Percentiles rank a stretch among this genome's conserved stretches.
Evolutionary conservation across 2,888 invertebrate genomes (phyloP).

Genomic region (Monoplex corrugatus): DNA sequence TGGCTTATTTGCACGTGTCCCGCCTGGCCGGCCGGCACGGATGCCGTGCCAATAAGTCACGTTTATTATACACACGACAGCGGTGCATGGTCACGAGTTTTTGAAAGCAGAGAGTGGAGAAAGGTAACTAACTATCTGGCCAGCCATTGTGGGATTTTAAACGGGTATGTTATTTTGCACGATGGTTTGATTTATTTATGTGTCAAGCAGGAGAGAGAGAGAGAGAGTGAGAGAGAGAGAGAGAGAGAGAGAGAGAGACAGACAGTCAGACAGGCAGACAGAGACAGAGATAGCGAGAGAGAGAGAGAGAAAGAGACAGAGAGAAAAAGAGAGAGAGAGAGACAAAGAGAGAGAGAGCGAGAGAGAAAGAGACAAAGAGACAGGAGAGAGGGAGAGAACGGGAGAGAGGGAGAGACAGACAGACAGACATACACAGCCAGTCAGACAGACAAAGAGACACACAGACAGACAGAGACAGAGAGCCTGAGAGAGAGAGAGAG

Average conservation of each 20-base stretch:
- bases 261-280: not conserved
- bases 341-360: not conserved
- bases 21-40: not conserved
- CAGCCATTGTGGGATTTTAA: not conserved
- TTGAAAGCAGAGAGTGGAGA: not conserved
- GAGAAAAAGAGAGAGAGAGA: not conserved
- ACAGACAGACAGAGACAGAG: no score
- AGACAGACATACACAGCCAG: not conserved
- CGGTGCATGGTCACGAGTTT: no score
- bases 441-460: no score
- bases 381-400: no score
- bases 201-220: not conserved
- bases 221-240: not conserved
- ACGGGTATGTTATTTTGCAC: constrained; percentile 7
- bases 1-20: not conserved
- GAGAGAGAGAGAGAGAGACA: not conserved
- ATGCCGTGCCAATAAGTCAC: not conserved
- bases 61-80: not conserved
- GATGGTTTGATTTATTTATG: not conserved
- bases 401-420: constrained; percentile 12
- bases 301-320: not conserved
- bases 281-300: not conserved
- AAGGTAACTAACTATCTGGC: not conserved
- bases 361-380: no score
- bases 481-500: not conserved